These are phyloP conservation scores for Myrmophylax atrothorax DNA, from an alignment of 2,113 vertebrate genomes.

Conservation along the genomic window DNA sequence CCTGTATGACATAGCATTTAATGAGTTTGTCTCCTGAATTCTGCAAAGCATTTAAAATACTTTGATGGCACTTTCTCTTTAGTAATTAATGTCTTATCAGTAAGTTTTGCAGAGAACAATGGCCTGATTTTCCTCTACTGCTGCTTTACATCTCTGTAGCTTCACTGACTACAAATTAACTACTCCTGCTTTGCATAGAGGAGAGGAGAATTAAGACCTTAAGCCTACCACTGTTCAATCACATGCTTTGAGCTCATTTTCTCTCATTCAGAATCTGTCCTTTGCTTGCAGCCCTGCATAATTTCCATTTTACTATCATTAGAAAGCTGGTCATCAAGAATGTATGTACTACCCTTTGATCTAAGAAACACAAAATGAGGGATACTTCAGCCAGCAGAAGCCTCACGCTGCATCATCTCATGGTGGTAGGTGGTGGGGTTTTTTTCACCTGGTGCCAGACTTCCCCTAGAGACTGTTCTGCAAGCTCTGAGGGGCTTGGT, in stretches of 20 bases:
- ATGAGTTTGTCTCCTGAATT: conserved; percentile 63
- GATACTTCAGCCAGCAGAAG: neutral
- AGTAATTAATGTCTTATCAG: conserved; percentile 69
- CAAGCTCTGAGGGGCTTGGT: neutral
- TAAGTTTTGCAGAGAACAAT: conserved; percentile 55
- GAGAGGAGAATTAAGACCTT: conserved; percentile 41
- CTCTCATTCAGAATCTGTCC: conserved; percentile 17
- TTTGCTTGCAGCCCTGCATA: neutral
- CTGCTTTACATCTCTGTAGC: conserved; percentile 43
- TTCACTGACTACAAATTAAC: conserved; percentile 33
- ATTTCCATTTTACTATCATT: neutral
- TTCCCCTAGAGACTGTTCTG: neutral
- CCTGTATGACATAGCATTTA: conserved; percentile 38
- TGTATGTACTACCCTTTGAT: neutral
- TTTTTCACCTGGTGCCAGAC: neutral
- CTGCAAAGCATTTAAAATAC: conserved; percentile 62
- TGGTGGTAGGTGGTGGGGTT: neutral
- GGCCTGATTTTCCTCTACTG: conserved; percentile 45
- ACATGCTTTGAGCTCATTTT: conserved; percentile 24
- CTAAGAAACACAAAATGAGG: neutral
- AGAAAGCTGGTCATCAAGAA: neutral
- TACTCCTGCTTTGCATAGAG: neutral
- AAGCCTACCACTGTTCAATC: conserved; percentile 38
- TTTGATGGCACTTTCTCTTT: conserved; percentile 60
- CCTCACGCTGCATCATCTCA: rapidly evolving